Evolutionary conservation across 2,888 invertebrate genomes (phyloP), one percentile per base, ranked within the genome.

Genomic region (Ligdia adustata): DNA sequence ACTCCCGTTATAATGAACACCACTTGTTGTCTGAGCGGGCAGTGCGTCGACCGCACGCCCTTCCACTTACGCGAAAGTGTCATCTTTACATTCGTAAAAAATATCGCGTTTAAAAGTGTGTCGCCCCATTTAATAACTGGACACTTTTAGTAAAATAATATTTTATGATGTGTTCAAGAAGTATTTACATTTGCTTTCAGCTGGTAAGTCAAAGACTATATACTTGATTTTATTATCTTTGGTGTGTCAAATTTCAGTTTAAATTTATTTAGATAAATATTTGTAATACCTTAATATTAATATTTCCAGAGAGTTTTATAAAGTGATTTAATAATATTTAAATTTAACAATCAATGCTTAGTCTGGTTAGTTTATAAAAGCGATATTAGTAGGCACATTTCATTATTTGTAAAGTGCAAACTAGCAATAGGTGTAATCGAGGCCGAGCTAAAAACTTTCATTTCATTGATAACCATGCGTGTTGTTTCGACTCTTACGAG

Each of bases 1-100:
- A 86, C 78, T 90, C 89, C 89, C 89, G 89, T 90, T 89, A 89
- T 87, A 87, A 82, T 82, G 79, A 79, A 72, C 74, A 83, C 72
- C 82, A 84, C 83, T 86, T 85, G 84, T 85, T 86, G 82, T 87
- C 81, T 86, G 83, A 61, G 73, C 82, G 86, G 88, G 88, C 86
- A 88, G 88, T 89, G 88, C 86, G 87, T 82, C 86, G 86, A 79
- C 82, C 87, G 89, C 84, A 83, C 88, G 88, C 87, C 87, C 81
- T 83, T 80, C 73, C 69, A 75, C 57, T 78, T 68, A 74, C 80
- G 89, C 86, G 86, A 88, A 89, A 89, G 89, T 87, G 74, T 79
- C 73, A 80, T 82, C 77, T 75, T 81, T 75, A 82, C 73, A 79
- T 70, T 81, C 74, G 78, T 67, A 73, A 70, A 61, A 73, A 75